Conservation (phyloP, 2,113 vertebrate genomes). For the Ranitomeya variabilis region DNA sequence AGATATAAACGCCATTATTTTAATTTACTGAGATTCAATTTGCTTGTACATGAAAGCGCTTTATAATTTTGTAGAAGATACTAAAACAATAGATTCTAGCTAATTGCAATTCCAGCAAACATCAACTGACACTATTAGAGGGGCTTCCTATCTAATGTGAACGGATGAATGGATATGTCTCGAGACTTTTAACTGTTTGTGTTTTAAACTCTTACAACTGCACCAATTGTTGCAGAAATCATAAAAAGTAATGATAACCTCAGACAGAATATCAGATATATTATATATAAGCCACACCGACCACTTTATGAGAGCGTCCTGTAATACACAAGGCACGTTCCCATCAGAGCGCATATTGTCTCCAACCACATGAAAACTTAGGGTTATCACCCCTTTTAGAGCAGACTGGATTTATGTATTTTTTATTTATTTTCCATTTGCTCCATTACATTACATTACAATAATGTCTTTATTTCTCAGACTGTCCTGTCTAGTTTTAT, state of each 20-base stretch:
- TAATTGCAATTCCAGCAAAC: conserved; percentile 39
- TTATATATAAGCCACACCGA: neutral
- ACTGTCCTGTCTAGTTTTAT: neutral
- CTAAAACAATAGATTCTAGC: conserved; percentile 11
- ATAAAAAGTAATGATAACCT: conserved; percentile 1
- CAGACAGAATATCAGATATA: neutral
- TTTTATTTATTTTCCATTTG: neutral
- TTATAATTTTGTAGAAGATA: neutral
- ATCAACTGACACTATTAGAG: neutral
- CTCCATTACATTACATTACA: neutral
- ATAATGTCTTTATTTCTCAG: neutral
- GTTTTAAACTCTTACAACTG: neutral
- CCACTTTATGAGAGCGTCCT: neutral
- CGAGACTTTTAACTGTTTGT: neutral
- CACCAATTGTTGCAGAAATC: neutral
- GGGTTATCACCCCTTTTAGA: conserved; percentile 14
- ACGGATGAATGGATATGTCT: neutral
- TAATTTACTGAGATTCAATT: conserved; percentile 12
- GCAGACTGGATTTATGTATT: conserved; percentile 3
- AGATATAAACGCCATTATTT: neutral
- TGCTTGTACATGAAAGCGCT: neutral
- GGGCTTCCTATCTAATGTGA: neutral
- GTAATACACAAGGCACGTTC: conserved; percentile 11
- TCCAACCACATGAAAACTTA: neutral
- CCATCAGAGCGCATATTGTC: neutral